Evolutionary conservation across 2,888 invertebrate genomes (phyloP).

Genomic region (Omphaloscelis lunosa): DNA sequence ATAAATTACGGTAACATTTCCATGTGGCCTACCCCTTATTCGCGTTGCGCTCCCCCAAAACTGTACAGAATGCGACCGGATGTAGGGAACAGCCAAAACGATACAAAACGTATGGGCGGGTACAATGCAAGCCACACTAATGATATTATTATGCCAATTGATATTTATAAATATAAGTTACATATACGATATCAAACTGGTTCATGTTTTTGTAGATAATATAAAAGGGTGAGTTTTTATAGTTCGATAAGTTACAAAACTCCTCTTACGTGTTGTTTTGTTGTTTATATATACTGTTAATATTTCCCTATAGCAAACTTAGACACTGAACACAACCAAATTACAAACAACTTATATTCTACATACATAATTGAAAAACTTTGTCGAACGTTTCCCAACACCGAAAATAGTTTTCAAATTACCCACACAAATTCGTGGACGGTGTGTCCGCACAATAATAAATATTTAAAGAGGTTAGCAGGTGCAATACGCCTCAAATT

Average conservation of each 20-base stretch:
- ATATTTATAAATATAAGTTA: slow-evolving; percentile 60
- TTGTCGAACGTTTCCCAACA: slow-evolving; percentile 68
- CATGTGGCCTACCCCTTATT: slow-evolving; percentile 46
- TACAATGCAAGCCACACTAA: slow-evolving; percentile 77
- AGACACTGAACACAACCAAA: slow-evolving; percentile 41
- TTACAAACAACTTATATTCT: slow-evolving; percentile 31
- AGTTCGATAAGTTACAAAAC: slow-evolving; percentile 24
- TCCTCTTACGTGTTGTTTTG: neutral
- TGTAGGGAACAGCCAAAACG: slow-evolving; percentile 79
- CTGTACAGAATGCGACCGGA: slow-evolving; percentile 75
- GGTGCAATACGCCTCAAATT: slow-evolving; percentile 86
- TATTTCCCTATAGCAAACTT: slow-evolving; percentile 28
- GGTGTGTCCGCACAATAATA: slow-evolving; percentile 81
- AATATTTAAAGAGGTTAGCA: slow-evolving; percentile 88
- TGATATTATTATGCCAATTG: slow-evolving; percentile 82
- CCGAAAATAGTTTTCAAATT: slow-evolving; percentile 77
- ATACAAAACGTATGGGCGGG: slow-evolving; percentile 89
- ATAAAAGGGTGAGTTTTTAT: neutral
- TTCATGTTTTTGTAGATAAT: slow-evolving; percentile 35
- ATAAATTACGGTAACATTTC: slow-evolving; percentile 50
- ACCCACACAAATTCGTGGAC: slow-evolving; percentile 73
- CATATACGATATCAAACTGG: slow-evolving; percentile 33
- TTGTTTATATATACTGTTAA: slow-evolving; percentile 16
- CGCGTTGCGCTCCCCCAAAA: slow-evolving; percentile 67
- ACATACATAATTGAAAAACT: slow-evolving; percentile 66